phyloP scores from a whole-genome alignment of 2,888 invertebrate species.

The Dromius quadrimaculatus region DNA sequence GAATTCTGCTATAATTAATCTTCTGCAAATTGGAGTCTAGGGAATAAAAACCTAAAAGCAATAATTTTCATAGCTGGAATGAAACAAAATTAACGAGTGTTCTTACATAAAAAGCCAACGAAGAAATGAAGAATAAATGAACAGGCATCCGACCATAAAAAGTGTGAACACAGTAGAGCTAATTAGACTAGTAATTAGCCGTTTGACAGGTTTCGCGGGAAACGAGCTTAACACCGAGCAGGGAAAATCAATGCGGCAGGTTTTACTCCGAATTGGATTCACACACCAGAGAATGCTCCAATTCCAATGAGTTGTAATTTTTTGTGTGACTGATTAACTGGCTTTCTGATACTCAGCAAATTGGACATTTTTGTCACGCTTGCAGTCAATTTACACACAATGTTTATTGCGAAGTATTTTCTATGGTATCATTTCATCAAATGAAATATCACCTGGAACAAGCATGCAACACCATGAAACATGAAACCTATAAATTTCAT shows the following conservation, averaged over 20 bases:
- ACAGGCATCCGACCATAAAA: conserved; percentile 27
- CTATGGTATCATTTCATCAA: conserved; percentile 23
- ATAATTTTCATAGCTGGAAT: conserved; percentile 9
- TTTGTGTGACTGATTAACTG: conserved; percentile 37
- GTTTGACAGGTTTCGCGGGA: conserved; percentile 28
- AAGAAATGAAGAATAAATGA: conserved; percentile 21
- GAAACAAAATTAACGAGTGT: conserved; percentile 24
- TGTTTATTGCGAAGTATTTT: conserved; percentile 25
- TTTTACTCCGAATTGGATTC: conserved; percentile 30
- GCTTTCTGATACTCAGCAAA: conserved; percentile 23
- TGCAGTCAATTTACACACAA: conserved; percentile 21
- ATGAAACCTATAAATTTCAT: conserved; percentile 2
- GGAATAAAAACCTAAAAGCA: no score
- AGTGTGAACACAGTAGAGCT: conserved; percentile 23
- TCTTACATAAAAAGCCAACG: conserved; percentile 11
- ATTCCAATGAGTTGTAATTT: conserved; percentile 13
- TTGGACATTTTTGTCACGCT: conserved; percentile 27
- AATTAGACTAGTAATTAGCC: conserved; percentile 36
- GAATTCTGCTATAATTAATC: no score
- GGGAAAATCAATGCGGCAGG: conserved; percentile 30
- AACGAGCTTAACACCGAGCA: conserved; percentile 30
- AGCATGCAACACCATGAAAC: no score
- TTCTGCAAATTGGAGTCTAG: no score
- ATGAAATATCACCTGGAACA: not conserved
- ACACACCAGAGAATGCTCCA: conserved; percentile 16